Evolutionary conservation across 2,888 invertebrate species (phyloP), one percentile per base, ranked within the genome.

Genomic region (Villa cingulata): DNA sequence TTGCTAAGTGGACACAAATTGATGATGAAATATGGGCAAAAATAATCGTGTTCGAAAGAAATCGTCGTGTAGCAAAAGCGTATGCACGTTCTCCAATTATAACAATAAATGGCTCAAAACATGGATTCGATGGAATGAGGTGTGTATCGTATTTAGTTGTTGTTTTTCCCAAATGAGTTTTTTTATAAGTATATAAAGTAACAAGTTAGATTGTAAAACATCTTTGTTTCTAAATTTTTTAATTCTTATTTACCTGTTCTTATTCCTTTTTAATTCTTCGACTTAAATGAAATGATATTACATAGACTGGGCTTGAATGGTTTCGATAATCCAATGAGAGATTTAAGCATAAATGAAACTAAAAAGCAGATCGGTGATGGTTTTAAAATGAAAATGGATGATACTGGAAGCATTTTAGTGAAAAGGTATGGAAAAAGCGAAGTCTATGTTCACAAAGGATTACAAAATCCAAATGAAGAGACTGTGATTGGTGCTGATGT

Each of bases 11-110:
- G 87, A 87, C 87, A 59, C 87, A 90, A 72, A 90, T 96, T 58
- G 95, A 96, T 65, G 94, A 95, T 65, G 95, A 94, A 72, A 95
- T 95, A 59, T 97, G 97, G 97, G 94, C 94, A 53, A 97, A 97
- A 76, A 85, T 97, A 54, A 90, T 96, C 63, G 91, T 95, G 53
- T 83, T 97, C 70, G 96, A 97, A 70, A 80, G 88, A 66, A 92
- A 94, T 67, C 77, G 91, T 57, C 80, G 95, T 57, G 91, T 97
- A 46, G 96, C 96, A 54, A 97, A 97, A 71, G 95, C 96, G 5
- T 96, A 97, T 69, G 90, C 96, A 53, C 77, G 95, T 48, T 91
- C 94, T 51, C 90, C 92, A 42, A 91, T 95, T 53, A 81, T 97
- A 62, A 92, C 92, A 50, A 85, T 97, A 62, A 95, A 97, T 66